Base-by-base conservation (phyloP, 2,797 vertebrate species). In the Iguana delicatissima region DNA sequence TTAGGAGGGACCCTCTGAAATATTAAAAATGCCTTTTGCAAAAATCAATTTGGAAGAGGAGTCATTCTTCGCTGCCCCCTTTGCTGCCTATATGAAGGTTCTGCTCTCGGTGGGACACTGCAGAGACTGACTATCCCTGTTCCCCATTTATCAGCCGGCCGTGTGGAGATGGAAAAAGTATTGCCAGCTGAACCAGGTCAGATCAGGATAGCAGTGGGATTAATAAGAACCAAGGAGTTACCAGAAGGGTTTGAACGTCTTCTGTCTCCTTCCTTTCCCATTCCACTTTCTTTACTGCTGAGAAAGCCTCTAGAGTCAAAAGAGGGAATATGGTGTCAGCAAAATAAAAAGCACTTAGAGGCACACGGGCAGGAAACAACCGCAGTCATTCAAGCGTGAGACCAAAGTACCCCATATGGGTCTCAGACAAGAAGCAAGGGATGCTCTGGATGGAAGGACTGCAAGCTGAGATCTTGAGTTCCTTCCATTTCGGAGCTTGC, bases 21-120 rank as follows among this genome's bases (percentile, higher is more conserved):
- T 95, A 94, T 94, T 96, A 94, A 96, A 46, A 96, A 95, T 93
- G 90, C 85, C 46, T 91, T 92, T 87, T 95, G 89, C 90, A 95
- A 93, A 95, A 94, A 92, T 91, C 91, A 89, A 26, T 35, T 2
- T 90, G 72, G 72, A 86, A 95, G 29, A 91, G 91, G 20, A 10
- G 74, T 89, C 83, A 79, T 12, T 62, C 93, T 89, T 55, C 88
- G 32, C 85, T 87, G 90, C 18, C 18, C 38, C 4, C 8, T 83
- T 87, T 24, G 4, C n/a, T 73, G 80, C 26, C 32, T 92, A 1
- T 72, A 26, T 1, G 3, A 26, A 4, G 24, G 32, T 90, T 50
- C 38, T 74, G 22, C 57, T 24, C 85, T 92, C 57, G 0, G 24
- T 91, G 85, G 89, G 89, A 76, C 18, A 14, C 82, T 81, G 7